These are phyloP conservation scores for Rhingia rostrata DNA, from an alignment of 2,888 invertebrate species.

Conservation along the genomic window DNA sequence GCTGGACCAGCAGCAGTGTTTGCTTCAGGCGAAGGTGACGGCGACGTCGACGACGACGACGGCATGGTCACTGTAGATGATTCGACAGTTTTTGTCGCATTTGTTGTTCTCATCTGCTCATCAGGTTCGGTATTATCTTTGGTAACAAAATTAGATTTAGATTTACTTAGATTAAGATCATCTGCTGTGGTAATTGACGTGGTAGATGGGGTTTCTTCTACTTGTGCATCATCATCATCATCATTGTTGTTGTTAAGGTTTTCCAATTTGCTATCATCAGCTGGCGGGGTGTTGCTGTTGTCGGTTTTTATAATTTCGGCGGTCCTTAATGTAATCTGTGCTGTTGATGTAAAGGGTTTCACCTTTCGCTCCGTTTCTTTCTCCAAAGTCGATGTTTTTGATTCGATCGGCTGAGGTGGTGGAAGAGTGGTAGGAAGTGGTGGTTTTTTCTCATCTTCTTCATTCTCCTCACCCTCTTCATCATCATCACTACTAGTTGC, in stretches of 20 bases:
- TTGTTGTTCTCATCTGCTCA: slow-evolving; percentile 76
- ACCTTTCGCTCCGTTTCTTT: slow-evolving; percentile 24
- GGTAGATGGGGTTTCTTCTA: slow-evolving; percentile 56
- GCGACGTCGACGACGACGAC: slow-evolving; percentile 34
- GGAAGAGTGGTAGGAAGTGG: slow-evolving; percentile 76
- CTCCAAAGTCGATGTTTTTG: slow-evolving; percentile 32
- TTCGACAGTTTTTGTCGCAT: slow-evolving; percentile 68
- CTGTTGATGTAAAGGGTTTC: slow-evolving; percentile 41
- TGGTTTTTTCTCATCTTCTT: slow-evolving; percentile 55
- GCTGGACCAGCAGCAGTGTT: slow-evolving; percentile 50
- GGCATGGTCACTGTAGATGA: slow-evolving; percentile 49
- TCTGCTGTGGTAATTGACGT: slow-evolving; percentile 62
- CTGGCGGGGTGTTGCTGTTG: slow-evolving; percentile 31
- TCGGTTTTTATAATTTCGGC: slow-evolving; percentile 1
- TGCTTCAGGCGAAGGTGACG: slow-evolving; percentile 42
- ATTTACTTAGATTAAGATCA: slow-evolving; percentile 76
- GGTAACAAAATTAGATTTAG: slow-evolving; percentile 79
- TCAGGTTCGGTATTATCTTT: slow-evolving; percentile 78
- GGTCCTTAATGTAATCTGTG: slow-evolving; percentile 44
- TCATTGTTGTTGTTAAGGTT: not conserved
- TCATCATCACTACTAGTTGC: slow-evolving; percentile 69
- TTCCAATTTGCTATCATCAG: slow-evolving; percentile 38
- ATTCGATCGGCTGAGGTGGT: slow-evolving; percentile 60
- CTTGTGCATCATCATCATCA: slow-evolving; percentile 46
- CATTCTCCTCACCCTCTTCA: slow-evolving; percentile 73